These are phyloP conservation scores for Hymenochirus boettgeri DNA, from an alignment of 2,113 vertebrate species.

Conservation along the genomic window DNA sequence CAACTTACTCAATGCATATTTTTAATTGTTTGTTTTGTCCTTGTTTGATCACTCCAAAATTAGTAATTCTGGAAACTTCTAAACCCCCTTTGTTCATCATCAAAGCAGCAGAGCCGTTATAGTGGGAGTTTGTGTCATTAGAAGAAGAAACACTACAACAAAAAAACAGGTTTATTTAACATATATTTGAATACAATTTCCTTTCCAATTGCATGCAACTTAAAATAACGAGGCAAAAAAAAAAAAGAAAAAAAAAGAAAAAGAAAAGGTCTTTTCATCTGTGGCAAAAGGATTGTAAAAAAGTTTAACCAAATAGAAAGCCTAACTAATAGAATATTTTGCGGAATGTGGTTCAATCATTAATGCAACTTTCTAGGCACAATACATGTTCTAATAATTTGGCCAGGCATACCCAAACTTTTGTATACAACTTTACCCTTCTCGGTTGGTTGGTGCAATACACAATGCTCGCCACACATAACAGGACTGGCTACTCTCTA, in stretches of 20 bases:
- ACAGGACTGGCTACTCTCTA: conserved; percentile 87
- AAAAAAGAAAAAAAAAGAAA: no score
- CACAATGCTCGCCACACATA: conserved; percentile 88
- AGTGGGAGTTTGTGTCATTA: conserved; percentile 8
- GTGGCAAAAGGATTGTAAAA: no score
- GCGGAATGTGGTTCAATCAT: no score
- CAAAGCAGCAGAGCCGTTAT: conserved; percentile 50
- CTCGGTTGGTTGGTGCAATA: conserved; percentile 64
- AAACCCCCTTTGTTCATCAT: conserved; percentile 75
- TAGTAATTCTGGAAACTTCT: conserved; percentile 64
- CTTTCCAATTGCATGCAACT: no score
- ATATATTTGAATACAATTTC: no score
- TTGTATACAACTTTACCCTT: conserved; percentile 54
- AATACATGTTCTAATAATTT: no score
- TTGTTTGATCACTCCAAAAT: conserved; percentile 74
- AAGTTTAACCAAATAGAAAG: no score
- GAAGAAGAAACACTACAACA: neutral
- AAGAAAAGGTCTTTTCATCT: no score
- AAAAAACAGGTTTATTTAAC: neutral
- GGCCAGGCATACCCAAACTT: no score
- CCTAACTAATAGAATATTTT: no score
- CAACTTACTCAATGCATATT: conserved; percentile 83
- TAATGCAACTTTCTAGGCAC: no score
- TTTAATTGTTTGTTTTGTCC: conserved; percentile 63
- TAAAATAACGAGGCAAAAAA: no score